Percentiles rank a stretch among this genome's conserved stretches.
Evolutionary conservation across 2,888 invertebrate genomes (phyloP).

Genomic region (Stomorhina lunata): DNA sequence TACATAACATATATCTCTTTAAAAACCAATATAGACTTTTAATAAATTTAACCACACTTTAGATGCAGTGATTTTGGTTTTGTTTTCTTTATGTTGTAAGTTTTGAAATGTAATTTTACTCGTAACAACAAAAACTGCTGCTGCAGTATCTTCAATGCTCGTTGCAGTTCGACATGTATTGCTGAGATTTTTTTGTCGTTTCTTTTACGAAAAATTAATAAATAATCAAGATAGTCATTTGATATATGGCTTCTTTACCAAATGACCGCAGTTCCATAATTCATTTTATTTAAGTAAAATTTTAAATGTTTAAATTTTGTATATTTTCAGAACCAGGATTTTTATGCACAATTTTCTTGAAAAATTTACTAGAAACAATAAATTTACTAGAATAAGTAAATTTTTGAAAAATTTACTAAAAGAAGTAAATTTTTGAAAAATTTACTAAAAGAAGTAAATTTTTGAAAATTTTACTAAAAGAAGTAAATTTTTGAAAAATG

Average conservation of each 20-base stretch:
- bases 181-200: not conserved
- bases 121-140: conserved; percentile 1
- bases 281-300: conserved; percentile 46
- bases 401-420: no score
- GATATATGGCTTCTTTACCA: conserved; percentile 60
- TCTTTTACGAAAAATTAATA: conserved; percentile 58
- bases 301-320: conserved; percentile 1
- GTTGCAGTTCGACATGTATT: conserved; percentile 41
- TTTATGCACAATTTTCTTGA: no score
- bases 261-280: conserved; percentile 63
- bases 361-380: no score
- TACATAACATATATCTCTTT: no score
- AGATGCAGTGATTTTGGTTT: conserved; percentile 59
- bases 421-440: no score
- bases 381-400: no score
- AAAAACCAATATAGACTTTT: not conserved
- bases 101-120: not conserved
- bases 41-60: conserved; percentile 56
- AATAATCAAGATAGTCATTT: conserved; percentile 64
- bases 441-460: no score
- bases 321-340: not conserved
- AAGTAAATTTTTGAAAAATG: no score
- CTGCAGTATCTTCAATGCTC: conserved; percentile 10
- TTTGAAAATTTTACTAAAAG: no score
- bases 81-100: conserved; percentile 20